Base-by-base conservation (phyloP, 2,113 vertebrate species). In the Morone saxatilis region DNA sequence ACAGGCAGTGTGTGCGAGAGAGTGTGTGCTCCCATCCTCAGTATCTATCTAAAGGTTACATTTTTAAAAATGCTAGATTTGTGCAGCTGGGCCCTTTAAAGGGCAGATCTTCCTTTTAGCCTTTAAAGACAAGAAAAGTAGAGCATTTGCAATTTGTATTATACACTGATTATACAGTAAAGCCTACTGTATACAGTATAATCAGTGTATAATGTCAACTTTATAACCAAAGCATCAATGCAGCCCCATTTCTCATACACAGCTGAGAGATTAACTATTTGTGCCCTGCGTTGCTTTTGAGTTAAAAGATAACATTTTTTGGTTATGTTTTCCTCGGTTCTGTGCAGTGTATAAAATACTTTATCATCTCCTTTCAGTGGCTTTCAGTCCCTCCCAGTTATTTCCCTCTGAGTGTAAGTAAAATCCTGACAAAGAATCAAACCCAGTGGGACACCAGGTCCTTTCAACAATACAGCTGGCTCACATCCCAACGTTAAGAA, bases 381-480 rank as follows among this genome's bases (percentile, higher is more conserved):
- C 50, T 67, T 75, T 76, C 61, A 56, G 13, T 54, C 61, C 62
- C 68, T 76, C 57, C 20, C 65, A 51, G 80, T 69, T 51, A 70
- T 81, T 88, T 91, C 88, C 85, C 76, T 80, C 45, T 12, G 6
- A 76, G 63, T n/a, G 7, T 17, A 13, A 77, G 76, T 38, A 83
- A 92, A 83, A 84, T 67, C 87, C 75, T 54, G 57, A 83, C 73
- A 81, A 81, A 67, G 72, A 88, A 38, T 75, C 53, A 75, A 81
- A 81, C 84, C 88, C 88, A 65, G 79, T 51, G 80, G 87, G 90
- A 89, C n/a, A 7, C 48, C 13, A 12, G 53, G 36, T 70, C 75
- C 31, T 83, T 87, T 65, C 74, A 85, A 85, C 88, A 90, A 86
- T 78, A 17, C 76, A 61, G 40, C 81, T 86, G 86, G 86, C 72